Conservation (phyloP, 1,140 invertebrate genomes). For the Samia ricini region DNA sequence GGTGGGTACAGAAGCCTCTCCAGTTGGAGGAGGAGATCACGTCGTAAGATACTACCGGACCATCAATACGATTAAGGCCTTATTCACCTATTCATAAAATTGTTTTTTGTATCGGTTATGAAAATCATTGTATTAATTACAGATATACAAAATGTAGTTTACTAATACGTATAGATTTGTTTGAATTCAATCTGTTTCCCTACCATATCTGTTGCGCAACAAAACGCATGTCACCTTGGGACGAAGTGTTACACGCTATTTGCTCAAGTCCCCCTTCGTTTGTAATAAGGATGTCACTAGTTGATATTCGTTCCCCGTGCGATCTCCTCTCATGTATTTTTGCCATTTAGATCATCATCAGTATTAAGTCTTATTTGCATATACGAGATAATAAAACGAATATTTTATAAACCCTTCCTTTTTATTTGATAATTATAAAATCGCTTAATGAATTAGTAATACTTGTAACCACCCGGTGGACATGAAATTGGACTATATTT, state of each 20-base stretch:
- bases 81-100: too few relatives aligned
- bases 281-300: slow-evolving; percentile 53
- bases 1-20: too few relatives aligned
- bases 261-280: slow-evolving; percentile 51
- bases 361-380: not conserved
- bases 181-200: not conserved
- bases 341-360: not conserved
- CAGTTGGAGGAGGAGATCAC: too few relatives aligned
- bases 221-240: slow-evolving; percentile 47
- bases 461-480: too few relatives aligned
- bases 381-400: not conserved
- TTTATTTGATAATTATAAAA: too few relatives aligned
- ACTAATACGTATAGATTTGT: not conserved
- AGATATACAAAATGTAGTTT: not conserved
- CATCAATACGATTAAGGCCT: too few relatives aligned
- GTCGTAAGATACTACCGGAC: too few relatives aligned
- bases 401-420: too few relatives aligned
- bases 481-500: too few relatives aligned
- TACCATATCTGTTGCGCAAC: not conserved
- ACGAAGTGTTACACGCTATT: slow-evolving; percentile 62
- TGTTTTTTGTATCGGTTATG: too few relatives aligned
- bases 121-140: too few relatives aligned
- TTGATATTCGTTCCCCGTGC: not conserved
- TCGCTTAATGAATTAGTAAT: too few relatives aligned
- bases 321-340: not conserved